Percentiles rank a stretch among this genome's conserved stretches.
phyloP scores from a whole-genome alignment of 2,888 invertebrate genomes.

The Trichopria drosophilae region DNA sequence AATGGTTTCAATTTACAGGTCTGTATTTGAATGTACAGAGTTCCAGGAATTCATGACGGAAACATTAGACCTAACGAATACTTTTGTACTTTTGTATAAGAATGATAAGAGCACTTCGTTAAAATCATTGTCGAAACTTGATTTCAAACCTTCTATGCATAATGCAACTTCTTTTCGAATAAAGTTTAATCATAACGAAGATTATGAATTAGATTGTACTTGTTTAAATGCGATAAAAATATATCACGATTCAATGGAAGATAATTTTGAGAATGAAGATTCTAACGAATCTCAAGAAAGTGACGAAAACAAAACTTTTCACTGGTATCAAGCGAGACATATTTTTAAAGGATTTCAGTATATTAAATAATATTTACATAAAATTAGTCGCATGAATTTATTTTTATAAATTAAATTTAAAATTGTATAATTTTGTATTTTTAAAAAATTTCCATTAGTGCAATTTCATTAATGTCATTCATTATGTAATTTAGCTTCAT shows the following conservation, averaged over 20 bases:
- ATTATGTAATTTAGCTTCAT: too few relatives aligned
- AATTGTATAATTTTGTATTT: too few relatives aligned
- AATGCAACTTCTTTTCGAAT: constrained; percentile 43
- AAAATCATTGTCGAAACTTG: constrained; percentile 53
- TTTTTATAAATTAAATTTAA: too few relatives aligned
- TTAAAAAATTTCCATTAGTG: too few relatives aligned
- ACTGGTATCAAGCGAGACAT: constrained; percentile 54
- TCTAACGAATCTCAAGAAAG: constrained; percentile 23
- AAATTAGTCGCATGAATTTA: too few relatives aligned
- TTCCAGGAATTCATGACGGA: constrained; percentile 51
- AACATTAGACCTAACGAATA: constrained; percentile 53
- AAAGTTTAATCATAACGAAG: constrained; percentile 41
- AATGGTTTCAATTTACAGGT: constrained; percentile 40
- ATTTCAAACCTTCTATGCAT: constrained; percentile 40
- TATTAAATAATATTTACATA: constrained; percentile 47
- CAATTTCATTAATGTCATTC: too few relatives aligned
- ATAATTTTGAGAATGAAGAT: constrained; percentile 25
- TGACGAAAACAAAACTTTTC: constrained; percentile 29
- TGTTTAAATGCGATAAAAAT: constrained; percentile 46
- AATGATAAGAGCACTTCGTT: constrained; percentile 47
- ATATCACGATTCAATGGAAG: constrained; percentile 42
- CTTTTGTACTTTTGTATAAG: constrained; percentile 53
- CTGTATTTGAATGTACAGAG: constrained; percentile 49
- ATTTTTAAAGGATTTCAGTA: constrained; percentile 54
- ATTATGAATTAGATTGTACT: constrained; percentile 36